phyloP scores from a whole-genome alignment of 2,888 invertebrate genomes.

The Amitus sp. region DNA sequence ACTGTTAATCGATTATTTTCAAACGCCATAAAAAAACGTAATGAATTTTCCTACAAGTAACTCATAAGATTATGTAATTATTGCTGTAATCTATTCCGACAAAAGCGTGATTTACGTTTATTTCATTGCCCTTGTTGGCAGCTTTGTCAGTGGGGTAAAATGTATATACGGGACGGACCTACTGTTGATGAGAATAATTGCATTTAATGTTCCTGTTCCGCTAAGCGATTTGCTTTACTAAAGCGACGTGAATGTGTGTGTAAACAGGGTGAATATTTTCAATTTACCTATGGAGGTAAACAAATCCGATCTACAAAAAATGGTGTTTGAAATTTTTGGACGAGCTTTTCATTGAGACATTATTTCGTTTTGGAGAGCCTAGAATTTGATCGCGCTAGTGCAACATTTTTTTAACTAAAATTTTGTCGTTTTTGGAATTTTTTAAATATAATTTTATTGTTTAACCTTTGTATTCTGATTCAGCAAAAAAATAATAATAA shows the following conservation, averaged over 20 bases:
- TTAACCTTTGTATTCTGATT: too few species aligned
- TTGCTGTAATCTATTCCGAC: slow-evolving; percentile 35
- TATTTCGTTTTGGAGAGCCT: slow-evolving; percentile 24
- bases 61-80: slow-evolving; percentile 41
- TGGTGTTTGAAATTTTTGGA: not conserved
- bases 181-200: slow-evolving; percentile 47
- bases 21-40: slow-evolving; percentile 53
- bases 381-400: too few species aligned
- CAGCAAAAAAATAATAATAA: not conserved
- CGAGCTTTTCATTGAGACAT: slow-evolving; percentile 6
- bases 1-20: slow-evolving; percentile 55
- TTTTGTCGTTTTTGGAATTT: slow-evolving; percentile 8
- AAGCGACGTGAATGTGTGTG: slow-evolving; percentile 36
- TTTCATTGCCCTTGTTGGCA: slow-evolving; percentile 43
- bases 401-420: slow-evolving; percentile 10
- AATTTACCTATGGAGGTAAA: too few species aligned
- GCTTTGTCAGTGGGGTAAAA: slow-evolving; percentile 52
- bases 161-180: slow-evolving; percentile 48
- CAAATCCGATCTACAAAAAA: too few species aligned
- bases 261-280: slow-evolving; percentile 54
- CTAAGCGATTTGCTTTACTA: slow-evolving; percentile 40
- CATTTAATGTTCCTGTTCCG: slow-evolving; percentile 58
- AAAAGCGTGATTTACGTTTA: slow-evolving; percentile 34
- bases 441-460: not conserved
- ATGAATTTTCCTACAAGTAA: slow-evolving; percentile 50